Evolutionary conservation across 2,888 invertebrate species (phyloP).

Genomic region (Ganaspis brasiliensis): DNA sequence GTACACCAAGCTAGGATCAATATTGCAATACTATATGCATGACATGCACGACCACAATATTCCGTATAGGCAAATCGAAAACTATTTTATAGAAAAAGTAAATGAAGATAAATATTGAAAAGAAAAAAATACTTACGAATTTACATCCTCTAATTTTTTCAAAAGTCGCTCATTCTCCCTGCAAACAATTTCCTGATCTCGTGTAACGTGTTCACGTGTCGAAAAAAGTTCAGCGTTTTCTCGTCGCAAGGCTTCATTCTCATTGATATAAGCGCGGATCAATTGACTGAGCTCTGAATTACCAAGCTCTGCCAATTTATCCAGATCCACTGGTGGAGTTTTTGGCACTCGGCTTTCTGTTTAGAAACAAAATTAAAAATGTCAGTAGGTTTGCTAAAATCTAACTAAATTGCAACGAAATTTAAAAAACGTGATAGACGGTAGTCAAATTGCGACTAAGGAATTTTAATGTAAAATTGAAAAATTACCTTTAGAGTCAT

Average conservation of each 20-base stretch:
- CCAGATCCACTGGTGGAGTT: constrained; percentile 86
- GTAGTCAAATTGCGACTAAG: too few species aligned
- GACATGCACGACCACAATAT: too few species aligned
- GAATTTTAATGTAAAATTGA: too few species aligned
- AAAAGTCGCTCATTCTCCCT: constrained; percentile 94
- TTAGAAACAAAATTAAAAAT: constrained; percentile 46
- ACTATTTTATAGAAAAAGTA: background rate
- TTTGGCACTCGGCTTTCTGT: constrained; percentile 76
- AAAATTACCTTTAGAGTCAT: constrained; percentile 68
- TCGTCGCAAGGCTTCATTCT: constrained; percentile 88
- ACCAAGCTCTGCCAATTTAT: constrained; percentile 88
- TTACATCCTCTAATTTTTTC: constrained; percentile 93
- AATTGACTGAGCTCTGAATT: constrained; percentile 91
- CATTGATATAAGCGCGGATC: constrained; percentile 91
- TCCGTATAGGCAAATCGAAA: too few species aligned
- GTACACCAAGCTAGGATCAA: too few species aligned
- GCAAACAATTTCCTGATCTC: constrained; percentile 95
- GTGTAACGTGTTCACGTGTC: constrained; percentile 89
- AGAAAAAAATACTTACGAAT: constrained; percentile 85
- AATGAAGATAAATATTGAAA: background rate
- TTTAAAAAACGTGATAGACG: too few species aligned
- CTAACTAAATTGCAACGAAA: too few species aligned
- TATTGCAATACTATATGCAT: too few species aligned
- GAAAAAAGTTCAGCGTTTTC: constrained; percentile 94
- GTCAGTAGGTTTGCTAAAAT: too few species aligned